Conservation (phyloP, 37 sponge, comb jelly and placozoan genomes). For the Axinella damicornis region DNA sequence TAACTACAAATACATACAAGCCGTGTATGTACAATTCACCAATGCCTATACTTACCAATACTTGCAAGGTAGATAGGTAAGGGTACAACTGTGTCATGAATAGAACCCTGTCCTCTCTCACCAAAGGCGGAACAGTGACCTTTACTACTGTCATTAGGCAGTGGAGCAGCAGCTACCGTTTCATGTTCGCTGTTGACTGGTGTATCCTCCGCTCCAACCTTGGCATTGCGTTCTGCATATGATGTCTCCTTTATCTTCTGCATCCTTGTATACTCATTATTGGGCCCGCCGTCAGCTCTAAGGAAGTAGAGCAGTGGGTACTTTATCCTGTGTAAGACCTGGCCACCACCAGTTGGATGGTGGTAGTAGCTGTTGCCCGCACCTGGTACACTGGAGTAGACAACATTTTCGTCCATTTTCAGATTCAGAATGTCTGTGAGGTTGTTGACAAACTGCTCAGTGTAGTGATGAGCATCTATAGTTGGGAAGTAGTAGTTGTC, state of each 20-base stretch:
- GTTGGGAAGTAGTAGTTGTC: slow-evolving; percentile 47
- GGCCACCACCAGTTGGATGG: neutral
- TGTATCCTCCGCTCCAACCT: neutral
- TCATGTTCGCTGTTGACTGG: no score
- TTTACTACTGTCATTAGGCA: no score
- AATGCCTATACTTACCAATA: neutral
- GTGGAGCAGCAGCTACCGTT: no score
- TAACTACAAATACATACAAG: no score
- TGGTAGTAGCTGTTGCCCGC: slow-evolving; percentile 14
- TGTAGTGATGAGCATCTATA: slow-evolving; percentile 16
- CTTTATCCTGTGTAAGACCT: slow-evolving; percentile 38
- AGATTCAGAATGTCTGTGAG: slow-evolving; percentile 40
- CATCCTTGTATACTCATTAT: slow-evolving; percentile 21
- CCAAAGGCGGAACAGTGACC: no score
- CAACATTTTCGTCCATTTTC: slow-evolving; percentile 29
- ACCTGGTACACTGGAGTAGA: slow-evolving; percentile 37
- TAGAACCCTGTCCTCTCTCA: no score
- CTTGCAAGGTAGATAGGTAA: slow-evolving; percentile 1
- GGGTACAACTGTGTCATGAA: neutral
- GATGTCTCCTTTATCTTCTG: neutral
- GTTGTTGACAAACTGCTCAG: slow-evolving; percentile 33
- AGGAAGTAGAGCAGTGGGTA: slow-evolving; percentile 47
- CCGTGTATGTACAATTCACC: no score
- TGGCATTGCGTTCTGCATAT: neutral
- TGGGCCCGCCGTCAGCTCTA: slow-evolving; percentile 60